phyloP scores from a whole-genome alignment of 2,113 vertebrate species.

The Felis chaus region DNA sequence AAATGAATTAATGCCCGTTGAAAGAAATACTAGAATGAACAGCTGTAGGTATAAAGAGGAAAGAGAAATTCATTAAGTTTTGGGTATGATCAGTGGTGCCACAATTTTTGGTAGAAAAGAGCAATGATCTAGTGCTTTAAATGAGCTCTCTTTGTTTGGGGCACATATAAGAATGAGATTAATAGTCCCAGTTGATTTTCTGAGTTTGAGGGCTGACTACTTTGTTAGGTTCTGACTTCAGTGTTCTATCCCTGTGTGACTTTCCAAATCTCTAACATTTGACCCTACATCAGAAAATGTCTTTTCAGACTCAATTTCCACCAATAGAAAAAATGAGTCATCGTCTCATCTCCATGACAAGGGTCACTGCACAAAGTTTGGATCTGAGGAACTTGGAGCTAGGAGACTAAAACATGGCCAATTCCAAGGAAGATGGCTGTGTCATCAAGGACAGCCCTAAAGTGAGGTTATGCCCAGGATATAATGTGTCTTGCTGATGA shows the following conservation, averaged over 20 bases:
- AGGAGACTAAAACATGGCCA: neutral
- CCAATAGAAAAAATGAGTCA: neutral
- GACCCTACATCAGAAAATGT: neutral
- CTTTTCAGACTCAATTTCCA: neutral
- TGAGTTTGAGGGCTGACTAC: neutral
- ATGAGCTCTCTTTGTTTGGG: too few relatives aligned
- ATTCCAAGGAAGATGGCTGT: neutral
- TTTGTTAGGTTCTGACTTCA: neutral
- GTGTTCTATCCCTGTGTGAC: neutral
- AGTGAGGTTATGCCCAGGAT: neutral
- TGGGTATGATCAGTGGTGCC: neutral
- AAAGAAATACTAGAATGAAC: neutral
- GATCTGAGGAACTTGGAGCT: neutral
- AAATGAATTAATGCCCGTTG: neutral
- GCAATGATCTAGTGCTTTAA: neutral
- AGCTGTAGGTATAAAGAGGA: neutral
- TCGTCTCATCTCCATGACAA: neutral
- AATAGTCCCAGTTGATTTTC: neutral
- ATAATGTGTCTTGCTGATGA: neutral
- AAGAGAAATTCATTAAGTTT: too few relatives aligned
- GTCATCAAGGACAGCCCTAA: neutral
- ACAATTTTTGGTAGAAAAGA: neutral
- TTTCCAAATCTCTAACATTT: neutral
- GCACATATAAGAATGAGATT: neutral
- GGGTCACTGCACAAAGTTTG: neutral